These are phyloP conservation scores for Drosophila buzzatii DNA, from an alignment of 2,888 invertebrate genomes.

Conservation along the genomic window DNA sequence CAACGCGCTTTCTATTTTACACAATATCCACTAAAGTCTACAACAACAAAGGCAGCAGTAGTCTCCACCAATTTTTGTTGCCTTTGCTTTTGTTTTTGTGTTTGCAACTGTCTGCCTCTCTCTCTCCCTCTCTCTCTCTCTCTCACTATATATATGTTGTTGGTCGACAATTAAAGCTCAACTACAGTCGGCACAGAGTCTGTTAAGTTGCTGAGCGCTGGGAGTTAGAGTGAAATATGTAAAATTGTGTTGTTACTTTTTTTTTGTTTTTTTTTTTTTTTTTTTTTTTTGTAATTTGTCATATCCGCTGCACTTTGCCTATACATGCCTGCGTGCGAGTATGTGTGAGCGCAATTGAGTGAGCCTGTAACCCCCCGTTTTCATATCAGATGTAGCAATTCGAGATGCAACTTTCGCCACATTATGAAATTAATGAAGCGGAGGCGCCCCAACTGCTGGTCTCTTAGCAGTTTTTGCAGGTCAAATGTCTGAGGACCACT, in stretches of 20 bases:
- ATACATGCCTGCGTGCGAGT: slow-evolving; percentile 11
- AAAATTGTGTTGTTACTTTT: slow-evolving; percentile 39
- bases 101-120: slow-evolving; percentile 28
- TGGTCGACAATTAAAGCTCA: slow-evolving; percentile 58
- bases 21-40: slow-evolving; percentile 35
- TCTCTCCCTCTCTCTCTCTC: slow-evolving; percentile 10
- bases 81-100: slow-evolving; percentile 30
- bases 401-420: slow-evolving; percentile 73
- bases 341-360: not conserved
- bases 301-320: slow-evolving; percentile 67
- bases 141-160: slow-evolving; percentile 6
- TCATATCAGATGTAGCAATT: slow-evolving; percentile 56
- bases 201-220: slow-evolving; percentile 21
- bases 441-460: slow-evolving; percentile 37
- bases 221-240: slow-evolving; percentile 52
- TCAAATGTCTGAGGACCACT: slow-evolving; percentile 70
- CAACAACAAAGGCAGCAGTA: slow-evolving; percentile 41
- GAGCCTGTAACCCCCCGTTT: slow-evolving; percentile 15
- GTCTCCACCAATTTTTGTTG: slow-evolving; percentile 35
- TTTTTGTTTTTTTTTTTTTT: slow-evolving; percentile 28
- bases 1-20: slow-evolving; percentile 67
- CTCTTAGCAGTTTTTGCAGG: slow-evolving; percentile 63
- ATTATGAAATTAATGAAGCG: slow-evolving; percentile 73
- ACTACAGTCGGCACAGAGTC: slow-evolving; percentile 35
- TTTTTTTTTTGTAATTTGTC: slow-evolving; percentile 60